Base-by-base conservation (phyloP, 2,888 invertebrate genomes). In the Mythimna vitellina region DNA sequence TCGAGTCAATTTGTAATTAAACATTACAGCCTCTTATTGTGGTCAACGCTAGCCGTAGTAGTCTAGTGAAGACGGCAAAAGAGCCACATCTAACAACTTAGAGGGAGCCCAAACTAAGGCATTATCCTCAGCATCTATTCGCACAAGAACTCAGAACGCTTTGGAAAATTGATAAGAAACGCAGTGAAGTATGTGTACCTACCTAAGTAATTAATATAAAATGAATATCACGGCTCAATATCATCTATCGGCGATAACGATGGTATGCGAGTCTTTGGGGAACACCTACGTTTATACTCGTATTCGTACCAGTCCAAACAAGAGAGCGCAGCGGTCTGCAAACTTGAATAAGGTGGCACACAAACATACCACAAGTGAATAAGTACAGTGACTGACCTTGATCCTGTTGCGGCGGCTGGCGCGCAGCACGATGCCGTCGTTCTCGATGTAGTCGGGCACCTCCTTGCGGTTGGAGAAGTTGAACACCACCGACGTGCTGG, bases 381-480 rank as follows among this genome's bases (percentile, higher is more conserved):
- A 54, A 22, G 12, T 46, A 14, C 49, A 22, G 42, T n/a, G 22
- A 89, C 97, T 97, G 89, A 98, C 98, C 98, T 98, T 98, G 87
- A 98, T 97, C 88, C 97, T 96, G 90, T 97, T 97, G 76, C 97
- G 96, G 85, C 97, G 97, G 89, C 96, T 96, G 89, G 97, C 96
- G 87, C 97, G 97, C 86, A 97, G 97, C 86, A 98, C 97, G 92
- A 98, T 97, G 86, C 98, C 98, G 96, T 99, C 98, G 95, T 98
- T 98, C 92, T 98, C 98, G 90, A 99, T 98, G 94, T 99, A 98
- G 96, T 99, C 98, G 65, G 99, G 99, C 89, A 98, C 98, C 89
- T 98, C 98, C 94, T 98, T 98, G 90, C 98, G 97, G 93, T 97
- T 97, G 84, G 98, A 98, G 95, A 99, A 99, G 96, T 99, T 98